Percentiles rank a stretch among this genome's conserved stretches.
Conservation (phyloP, 2,797 vertebrate genomes). For the Strix occidentalis region DNA sequence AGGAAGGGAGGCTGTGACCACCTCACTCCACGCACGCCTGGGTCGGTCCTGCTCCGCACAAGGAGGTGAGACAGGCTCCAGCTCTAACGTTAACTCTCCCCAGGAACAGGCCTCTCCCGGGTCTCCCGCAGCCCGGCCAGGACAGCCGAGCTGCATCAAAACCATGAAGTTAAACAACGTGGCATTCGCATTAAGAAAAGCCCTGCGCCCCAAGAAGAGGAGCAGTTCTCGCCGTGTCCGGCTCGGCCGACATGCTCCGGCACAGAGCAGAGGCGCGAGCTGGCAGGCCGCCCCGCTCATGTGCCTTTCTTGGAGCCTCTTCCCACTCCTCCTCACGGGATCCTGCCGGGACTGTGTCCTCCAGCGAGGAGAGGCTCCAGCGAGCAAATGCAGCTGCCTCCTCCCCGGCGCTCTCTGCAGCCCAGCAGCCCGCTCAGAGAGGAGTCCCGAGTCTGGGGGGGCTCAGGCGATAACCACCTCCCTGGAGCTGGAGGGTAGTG, state of each 20-base stretch:
- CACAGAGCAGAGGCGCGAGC: neutral
- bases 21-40: neutral
- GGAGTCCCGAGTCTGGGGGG: rapidly evolving
- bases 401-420: neutral
- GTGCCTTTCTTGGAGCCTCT: slow-evolving; percentile 41
- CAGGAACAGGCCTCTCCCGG: neutral
- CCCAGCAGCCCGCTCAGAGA: neutral
- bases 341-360: neutral
- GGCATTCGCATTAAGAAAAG: rapidly evolving
- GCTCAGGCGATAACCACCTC: too few relatives aligned
- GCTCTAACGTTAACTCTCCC: rapidly evolving
- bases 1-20: slow-evolving; percentile 4
- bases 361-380: neutral
- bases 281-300: slow-evolving; percentile 4
- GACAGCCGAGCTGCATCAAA: neutral
- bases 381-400: neutral
- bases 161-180: rapidly evolving
- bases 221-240: neutral
- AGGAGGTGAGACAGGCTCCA: neutral
- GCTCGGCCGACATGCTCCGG: neutral
- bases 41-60: neutral
- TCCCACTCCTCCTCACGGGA: slow-evolving; percentile 29
- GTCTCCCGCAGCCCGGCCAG: neutral
- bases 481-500: rapidly evolving
- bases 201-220: neutral